Evolutionary conservation across 2,888 invertebrate genomes (phyloP), one percentile per base, ranked within the genome.

Genomic region (Synanthedon tipuliformis): DNA sequence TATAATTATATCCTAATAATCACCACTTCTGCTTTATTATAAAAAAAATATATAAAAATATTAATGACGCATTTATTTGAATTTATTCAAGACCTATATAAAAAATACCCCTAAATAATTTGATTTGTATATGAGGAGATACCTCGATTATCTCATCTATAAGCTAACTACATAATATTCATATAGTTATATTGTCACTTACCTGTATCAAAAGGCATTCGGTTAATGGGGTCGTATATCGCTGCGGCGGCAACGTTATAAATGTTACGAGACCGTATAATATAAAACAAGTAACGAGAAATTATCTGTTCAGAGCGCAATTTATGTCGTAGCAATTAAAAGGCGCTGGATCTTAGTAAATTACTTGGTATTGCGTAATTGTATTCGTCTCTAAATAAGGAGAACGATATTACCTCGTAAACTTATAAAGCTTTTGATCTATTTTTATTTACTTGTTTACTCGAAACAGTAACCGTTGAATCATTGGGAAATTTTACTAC

Each of bases 291-390:
- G 63, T 64, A 64, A 64, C 66, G 64, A 68, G 71, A 77, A 76
- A 78, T 78, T 75, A 79, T 80, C 74, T 75, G 75, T 74, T 76
- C 75, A 66, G 68, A 73, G 69, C 69, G 75, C 73, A 79, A 80
- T 80, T 81, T 78, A 81, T 78, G 72, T 68, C 61, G 65, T 62
- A 72, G 76, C 73, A 81, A 81, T 81, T 81, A 80, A 78, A 78
- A 69, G 72, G 66, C 66, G 67, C 70, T 77, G 75, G 72, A 78
- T 79, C 78, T 80, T 68, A 75, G 74, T 75, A 77, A 80, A 78
- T 78, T 75, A 76, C 75, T 76, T 71, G 71, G 67, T 34, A 76
- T 72, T 76, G 76, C 71, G 75, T 80, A 81, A 81, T 81, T 80
- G 80, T 81, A 77, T 78, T 78, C 69, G 55, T 67, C 68, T 68